Percentiles rank a stretch among this genome's conserved stretches.
Conservation (phyloP, 2,888 invertebrate genomes). For the Eupithecia pulchellata region DNA sequence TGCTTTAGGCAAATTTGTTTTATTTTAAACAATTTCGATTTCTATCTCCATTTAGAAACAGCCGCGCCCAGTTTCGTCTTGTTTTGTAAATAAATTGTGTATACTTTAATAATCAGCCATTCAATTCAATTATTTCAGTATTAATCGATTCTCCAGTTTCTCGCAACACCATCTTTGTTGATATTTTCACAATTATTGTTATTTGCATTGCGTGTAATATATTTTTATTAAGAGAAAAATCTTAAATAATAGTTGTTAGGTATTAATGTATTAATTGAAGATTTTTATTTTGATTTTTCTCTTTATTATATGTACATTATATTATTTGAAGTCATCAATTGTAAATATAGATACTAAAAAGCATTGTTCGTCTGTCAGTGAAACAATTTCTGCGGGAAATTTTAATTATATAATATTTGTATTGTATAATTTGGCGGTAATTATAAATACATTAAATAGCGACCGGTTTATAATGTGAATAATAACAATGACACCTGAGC, state of each 20-base stretch:
- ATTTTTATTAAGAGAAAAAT: constrained; percentile 83
- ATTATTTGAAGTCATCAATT: constrained; percentile 82
- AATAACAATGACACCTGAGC: constrained; percentile 53
- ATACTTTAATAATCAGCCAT: constrained; percentile 57
- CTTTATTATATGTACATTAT: constrained; percentile 82
- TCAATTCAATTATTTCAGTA: constrained; percentile 65
- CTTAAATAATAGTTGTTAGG: constrained; percentile 83
- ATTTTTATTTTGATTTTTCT: constrained; percentile 85
- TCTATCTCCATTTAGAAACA: constrained; percentile 38
- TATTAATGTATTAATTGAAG: constrained; percentile 84
- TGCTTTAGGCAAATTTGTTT: constrained; percentile 21
- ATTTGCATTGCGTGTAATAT: constrained; percentile 81
- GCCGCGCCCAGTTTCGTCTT: constrained; percentile 58
- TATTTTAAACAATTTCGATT: constrained; percentile 13
- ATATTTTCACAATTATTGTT: constrained; percentile 73
- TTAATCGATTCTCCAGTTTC: constrained; percentile 58
- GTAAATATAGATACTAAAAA: constrained; percentile 82
- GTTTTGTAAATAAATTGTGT: constrained; percentile 76
- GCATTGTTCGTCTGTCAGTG: constrained; percentile 73
- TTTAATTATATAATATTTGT: constrained; percentile 81
- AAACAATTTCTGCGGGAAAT: constrained; percentile 61
- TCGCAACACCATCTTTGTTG: constrained; percentile 73
- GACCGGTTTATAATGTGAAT: constrained; percentile 65
- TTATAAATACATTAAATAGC: constrained; percentile 56
- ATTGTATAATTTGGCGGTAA: constrained; percentile 73